Evolutionary conservation across 2,113 vertebrate species (phyloP).

Genomic region (Eulacestoma nigropectus): DNA sequence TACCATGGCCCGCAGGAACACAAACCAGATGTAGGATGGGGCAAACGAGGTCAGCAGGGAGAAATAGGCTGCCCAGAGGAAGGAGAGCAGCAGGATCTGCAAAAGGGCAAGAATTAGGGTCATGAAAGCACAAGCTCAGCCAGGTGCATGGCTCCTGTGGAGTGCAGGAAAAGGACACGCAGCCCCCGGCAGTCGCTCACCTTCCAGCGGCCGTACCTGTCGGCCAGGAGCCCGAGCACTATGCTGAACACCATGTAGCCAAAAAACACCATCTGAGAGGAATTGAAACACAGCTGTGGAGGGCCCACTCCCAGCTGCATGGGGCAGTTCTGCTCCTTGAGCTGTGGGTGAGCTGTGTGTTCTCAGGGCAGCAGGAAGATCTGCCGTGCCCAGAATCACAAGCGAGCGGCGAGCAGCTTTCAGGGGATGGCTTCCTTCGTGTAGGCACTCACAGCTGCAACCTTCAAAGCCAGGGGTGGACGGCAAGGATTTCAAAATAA

Average conservation of each 20-base stretch:
- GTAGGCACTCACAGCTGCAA: not conserved
- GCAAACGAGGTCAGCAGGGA: constrained; percentile 91
- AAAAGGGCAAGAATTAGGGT: not conserved
- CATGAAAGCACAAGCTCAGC: not conserved
- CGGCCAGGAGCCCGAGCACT: constrained; percentile 82
- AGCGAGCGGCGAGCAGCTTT: accelerated
- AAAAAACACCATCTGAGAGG: constrained; percentile 90
- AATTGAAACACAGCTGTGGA: not conserved
- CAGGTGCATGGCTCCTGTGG: accelerated
- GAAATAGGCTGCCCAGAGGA: constrained; percentile 90
- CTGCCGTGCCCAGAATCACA: not conserved
- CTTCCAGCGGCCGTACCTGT: constrained; percentile 92
- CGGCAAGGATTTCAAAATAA: not conserved
- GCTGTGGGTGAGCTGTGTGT: accelerated
- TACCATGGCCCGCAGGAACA: constrained; percentile 90
- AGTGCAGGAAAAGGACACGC: accelerated
- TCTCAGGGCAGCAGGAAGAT: not conserved
- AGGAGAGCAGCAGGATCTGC: constrained; percentile 86
- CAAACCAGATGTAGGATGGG: constrained; percentile 89
- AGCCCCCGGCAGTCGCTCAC: constrained; percentile 17
- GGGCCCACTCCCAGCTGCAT: not conserved
- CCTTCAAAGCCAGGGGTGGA: not conserved
- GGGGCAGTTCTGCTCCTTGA: not conserved
- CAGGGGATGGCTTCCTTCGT: not conserved
- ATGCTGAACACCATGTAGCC: constrained; percentile 93